phyloP scores from a whole-genome alignment of 2,113 vertebrate species.

The Microcebus murinus region DNA sequence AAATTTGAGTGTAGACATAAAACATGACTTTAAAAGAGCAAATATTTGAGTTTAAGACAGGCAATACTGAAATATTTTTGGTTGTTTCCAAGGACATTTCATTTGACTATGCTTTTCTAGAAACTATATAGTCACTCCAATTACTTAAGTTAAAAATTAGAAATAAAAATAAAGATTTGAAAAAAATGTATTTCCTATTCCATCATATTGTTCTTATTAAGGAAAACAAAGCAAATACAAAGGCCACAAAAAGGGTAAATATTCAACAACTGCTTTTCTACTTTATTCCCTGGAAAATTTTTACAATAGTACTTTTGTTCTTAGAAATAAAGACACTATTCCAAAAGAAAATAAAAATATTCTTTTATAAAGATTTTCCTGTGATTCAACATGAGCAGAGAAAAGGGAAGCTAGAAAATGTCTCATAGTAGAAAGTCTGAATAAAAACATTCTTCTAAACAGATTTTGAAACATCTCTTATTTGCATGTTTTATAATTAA shows the following conservation, averaged over 20 bases:
- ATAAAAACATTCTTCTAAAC: background rate
- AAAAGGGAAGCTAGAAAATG: background rate
- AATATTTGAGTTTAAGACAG: constrained; percentile 17
- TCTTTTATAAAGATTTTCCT: background rate
- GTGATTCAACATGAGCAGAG: background rate
- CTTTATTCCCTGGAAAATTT: background rate
- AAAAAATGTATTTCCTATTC: background rate
- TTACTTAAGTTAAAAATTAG: background rate
- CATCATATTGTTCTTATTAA: background rate
- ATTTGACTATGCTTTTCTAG: background rate
- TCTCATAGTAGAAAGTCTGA: background rate
- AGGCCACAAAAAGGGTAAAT: background rate
- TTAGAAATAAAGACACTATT: background rate
- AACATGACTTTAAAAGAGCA: constrained; percentile 27
- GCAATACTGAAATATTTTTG: background rate
- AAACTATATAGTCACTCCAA: background rate
- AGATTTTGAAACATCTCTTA: background rate
- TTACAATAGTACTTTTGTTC: background rate
- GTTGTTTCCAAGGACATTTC: background rate
- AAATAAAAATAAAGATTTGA: background rate
- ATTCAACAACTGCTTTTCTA: background rate
- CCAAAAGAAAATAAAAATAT: background rate
- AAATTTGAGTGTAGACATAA: background rate
- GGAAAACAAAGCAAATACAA: background rate
- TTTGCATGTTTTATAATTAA: constrained; percentile 2